Base-by-base conservation (phyloP, 92 coral and sea anemone genomes). In the Actinostola sp. region DNA sequence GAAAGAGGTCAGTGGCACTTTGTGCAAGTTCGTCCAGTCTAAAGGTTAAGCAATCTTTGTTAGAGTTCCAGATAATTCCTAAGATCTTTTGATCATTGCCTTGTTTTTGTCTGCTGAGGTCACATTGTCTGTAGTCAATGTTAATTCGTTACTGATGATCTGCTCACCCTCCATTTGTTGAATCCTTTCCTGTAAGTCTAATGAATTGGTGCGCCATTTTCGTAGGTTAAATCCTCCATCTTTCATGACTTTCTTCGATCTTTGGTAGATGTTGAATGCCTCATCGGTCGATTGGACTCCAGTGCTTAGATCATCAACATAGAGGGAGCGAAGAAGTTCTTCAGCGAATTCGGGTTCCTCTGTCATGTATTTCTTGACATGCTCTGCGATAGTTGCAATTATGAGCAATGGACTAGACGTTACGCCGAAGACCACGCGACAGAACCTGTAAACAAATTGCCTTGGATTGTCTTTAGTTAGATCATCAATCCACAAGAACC, bases 321-420 rank as follows among this genome's bases (percentile, higher is more conserved):
- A 85, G 45, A 85, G 46, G 3, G 85, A 71, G 23, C 63, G 57
- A 61, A 81, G 74, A 55, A 89, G 63, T 16, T 0, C 43, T 45
- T 75, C 45, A 0, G 80, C 87, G 57, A 85, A 85, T 38, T 89
- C 81, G 5, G 91, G 91, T 44, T 89, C 88, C 28, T 60, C 74
- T n/a, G 32, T 32, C 33, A 70, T 62, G 73, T 76, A 80, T 27
- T 46, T 60, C 29, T 59, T 68, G 26, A 84, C 13, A 19, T 9
- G 66, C 38, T 48, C 12, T n/a, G 35, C 31, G 53, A 75, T 31
- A 36, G 81, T 63, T 28, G 66, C 72, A 52, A 51, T 75, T 63
- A 75, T 35, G 12, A 75, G 38, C 55, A 75, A 75, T 20, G 82
- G 82, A 65, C 73, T 49, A 7, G 32, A 51, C 11, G 66, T 76